A percentile compares a stretch with the other conserved stretches of the same genome.
These are phyloP conservation scores for Phengaris arion DNA, from an alignment of 2,888 invertebrate species.

Conservation along the genomic window DNA sequence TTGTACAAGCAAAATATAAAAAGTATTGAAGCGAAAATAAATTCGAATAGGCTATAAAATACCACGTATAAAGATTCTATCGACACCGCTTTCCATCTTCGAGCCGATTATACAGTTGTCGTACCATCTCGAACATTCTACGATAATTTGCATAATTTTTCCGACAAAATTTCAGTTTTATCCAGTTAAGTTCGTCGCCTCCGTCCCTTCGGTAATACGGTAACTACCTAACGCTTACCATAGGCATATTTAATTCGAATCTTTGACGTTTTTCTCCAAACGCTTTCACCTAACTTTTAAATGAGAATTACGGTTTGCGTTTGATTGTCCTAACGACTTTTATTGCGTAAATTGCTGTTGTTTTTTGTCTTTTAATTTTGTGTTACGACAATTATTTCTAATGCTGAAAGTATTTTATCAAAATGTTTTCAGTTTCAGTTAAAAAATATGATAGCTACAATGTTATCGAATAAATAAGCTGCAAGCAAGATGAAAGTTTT, in stretches of 20 bases:
- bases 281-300: constrained; percentile 25
- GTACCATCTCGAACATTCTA: constrained; percentile 38
- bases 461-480: no score
- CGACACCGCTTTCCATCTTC: constrained; percentile 39
- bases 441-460: not conserved
- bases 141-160: constrained; percentile 46
- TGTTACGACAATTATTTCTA: not conserved
- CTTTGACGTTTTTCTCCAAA: constrained; percentile 10
- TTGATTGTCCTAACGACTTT: constrained; percentile 23
- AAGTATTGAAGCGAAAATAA: constrained; percentile 21
- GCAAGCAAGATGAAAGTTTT: no score
- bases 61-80: constrained; percentile 29
- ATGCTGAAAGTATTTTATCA: not conserved
- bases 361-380: constrained; percentile 1
- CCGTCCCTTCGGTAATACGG: constrained; percentile 24
- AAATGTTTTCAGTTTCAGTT: not conserved
- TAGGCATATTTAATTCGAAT: constrained; percentile 18
- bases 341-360: not conserved
- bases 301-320: constrained; percentile 13
- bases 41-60: constrained; percentile 19
- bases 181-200: constrained; percentile 38
- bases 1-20: constrained; percentile 9
- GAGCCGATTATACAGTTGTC: constrained; percentile 37
- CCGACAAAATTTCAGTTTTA: constrained; percentile 43
- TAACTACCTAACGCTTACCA: not conserved